Percentiles rank a stretch among this genome's conserved stretches.
Evolutionary conservation across 53 echinoderm and acorn worm genomes (phyloP).

Genomic region (Crossaster papposus): DNA sequence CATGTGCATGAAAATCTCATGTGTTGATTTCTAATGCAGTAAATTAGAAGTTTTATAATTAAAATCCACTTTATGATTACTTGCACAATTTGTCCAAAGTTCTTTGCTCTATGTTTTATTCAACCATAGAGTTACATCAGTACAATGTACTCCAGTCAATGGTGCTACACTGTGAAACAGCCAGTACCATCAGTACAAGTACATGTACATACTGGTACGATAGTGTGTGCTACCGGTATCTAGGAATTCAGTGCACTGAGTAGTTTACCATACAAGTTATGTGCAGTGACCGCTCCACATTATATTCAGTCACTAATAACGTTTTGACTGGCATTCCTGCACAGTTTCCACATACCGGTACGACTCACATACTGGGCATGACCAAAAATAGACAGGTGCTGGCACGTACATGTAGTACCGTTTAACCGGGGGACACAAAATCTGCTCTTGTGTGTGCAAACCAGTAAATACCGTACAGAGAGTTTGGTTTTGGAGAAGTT

Average conservation of each 20-base stretch:
- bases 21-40: too few species aligned
- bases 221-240: too few species aligned
- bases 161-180: too few species aligned
- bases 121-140: too few species aligned
- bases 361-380: conserved; percentile 58
- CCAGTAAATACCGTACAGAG: not conserved
- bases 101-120: too few species aligned
- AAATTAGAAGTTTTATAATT: too few species aligned
- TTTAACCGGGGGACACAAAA: not conserved
- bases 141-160: too few species aligned
- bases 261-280: not conserved
- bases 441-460: too few species aligned
- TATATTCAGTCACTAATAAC: not conserved
- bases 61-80: too few species aligned
- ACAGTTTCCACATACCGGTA: conserved; percentile 56
- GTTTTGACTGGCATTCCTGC: conserved; percentile 37
- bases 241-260: not conserved
- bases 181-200: too few species aligned
- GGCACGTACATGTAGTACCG: conserved; percentile 35
- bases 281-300: conserved; percentile 13
- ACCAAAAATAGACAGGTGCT: conserved; percentile 70
- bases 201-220: conserved; percentile 2
- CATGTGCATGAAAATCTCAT: too few species aligned
- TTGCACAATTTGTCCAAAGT: not conserved
- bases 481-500: not conserved